Percentiles rank a stretch among this genome's conserved stretches.
Conservation (phyloP, 1,140 invertebrate species). For the Camponotus pennsylvanicus region DNA sequence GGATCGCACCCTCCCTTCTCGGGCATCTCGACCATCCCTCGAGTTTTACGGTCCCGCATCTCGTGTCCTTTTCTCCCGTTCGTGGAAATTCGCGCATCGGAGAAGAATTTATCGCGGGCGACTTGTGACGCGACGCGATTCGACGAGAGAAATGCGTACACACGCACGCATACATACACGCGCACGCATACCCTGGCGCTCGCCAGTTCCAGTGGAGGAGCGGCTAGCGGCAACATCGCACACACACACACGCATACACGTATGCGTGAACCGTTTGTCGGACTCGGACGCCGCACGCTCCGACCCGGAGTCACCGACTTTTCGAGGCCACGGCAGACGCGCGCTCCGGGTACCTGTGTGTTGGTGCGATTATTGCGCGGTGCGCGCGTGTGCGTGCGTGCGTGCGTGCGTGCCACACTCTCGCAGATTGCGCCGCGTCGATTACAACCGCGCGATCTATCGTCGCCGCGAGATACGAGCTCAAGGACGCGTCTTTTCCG, state of each 20-base stretch:
- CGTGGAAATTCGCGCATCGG: slow-evolving; percentile 22
- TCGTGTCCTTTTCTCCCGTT: not conserved
- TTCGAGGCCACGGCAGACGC: slow-evolving; percentile 82
- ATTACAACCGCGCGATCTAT: slow-evolving; percentile 85
- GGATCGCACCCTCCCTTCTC: too few relatives aligned
- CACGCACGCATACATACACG: not conserved
- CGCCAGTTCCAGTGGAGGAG: slow-evolving; percentile 54
- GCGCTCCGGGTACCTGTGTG: slow-evolving; percentile 6
- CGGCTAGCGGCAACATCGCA: slow-evolving; percentile 81
- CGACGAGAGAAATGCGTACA: slow-evolving; percentile 63
- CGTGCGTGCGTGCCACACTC: slow-evolving; percentile 42
- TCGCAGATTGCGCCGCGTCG: slow-evolving; percentile 60
- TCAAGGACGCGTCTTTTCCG: slow-evolving; percentile 82
- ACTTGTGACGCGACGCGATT: slow-evolving; percentile 43
- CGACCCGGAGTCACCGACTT: slow-evolving; percentile 84
- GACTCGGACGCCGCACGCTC: slow-evolving; percentile 68
- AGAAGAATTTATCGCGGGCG: slow-evolving; percentile 71
- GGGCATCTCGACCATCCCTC: too few relatives aligned
- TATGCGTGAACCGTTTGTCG: slow-evolving; percentile 74
- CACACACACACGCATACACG: not conserved
- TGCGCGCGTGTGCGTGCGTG: too few relatives aligned
- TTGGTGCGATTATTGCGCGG: too few relatives aligned
- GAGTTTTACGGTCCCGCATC: not conserved
- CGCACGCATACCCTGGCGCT: not conserved
- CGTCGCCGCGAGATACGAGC: slow-evolving; percentile 84